Evolutionary conservation across 2,113 vertebrate genomes (phyloP), one percentile per base, ranked within the genome.

Genomic region (Pao palembangensis): DNA sequence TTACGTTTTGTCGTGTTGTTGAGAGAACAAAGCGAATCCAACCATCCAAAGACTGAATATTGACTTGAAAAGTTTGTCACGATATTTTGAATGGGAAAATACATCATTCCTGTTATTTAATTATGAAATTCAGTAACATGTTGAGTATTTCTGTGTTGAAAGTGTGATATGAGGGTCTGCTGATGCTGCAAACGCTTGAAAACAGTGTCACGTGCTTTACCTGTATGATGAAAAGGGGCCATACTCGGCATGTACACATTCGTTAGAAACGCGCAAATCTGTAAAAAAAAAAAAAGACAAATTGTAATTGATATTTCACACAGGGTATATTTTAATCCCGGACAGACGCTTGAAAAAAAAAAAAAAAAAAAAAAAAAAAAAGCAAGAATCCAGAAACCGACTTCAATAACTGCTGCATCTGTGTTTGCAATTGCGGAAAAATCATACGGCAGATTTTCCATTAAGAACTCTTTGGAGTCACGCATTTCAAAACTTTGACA

Each of bases 191-290:
- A n/a, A n/a, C n/a, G n/a, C n/a, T n/a, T n/a, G n/a, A n/a, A n/a
- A n/a, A n/a, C n/a, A n/a, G n/a, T n/a, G n/a, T 5, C 17, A 48
- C 8, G 1, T 6, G 28, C 46, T 76, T 82, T 66, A 86, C 82
- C 79, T 81, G 64, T 44, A 25, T 49, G 70, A 64, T 53, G 69
- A 76, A 44, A 16, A 31, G 10, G 67, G 47, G 71, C 31, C 61
- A 62, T 50, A 61, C 53, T 63, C 58, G 48, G 54, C 57, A 56
- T 57, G 55, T 74, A 25, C 51, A 80, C 79, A 79, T 79, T 61
- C n/a, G 23, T 51, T 66, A 57, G 56, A 58, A 38, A 59, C 64
- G 25, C 2, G 49, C 12, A 8, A 60, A 69, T 44, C 79, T 79
- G 74, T 5, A 61, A 20, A 78, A 25, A 71, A n/a, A 75, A 55